Base-by-base conservation (phyloP, 1,140 invertebrate species). In the Cardiocondyla obscurior region DNA sequence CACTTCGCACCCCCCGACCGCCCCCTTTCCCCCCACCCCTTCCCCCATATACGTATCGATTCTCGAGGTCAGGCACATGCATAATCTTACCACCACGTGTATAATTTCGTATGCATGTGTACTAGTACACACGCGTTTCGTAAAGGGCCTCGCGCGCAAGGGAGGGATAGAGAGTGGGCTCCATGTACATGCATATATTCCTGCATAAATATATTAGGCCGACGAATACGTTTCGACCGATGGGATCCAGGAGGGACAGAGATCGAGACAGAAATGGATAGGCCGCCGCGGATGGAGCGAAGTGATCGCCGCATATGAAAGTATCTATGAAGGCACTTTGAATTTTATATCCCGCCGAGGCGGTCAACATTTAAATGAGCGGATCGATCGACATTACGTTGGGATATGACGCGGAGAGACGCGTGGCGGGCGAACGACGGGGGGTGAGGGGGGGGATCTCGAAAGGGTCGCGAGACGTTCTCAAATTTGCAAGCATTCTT, bases 331-430 rank as follows among this genome's bases (percentile, higher is more conserved):
- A 86, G 89, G 89, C 89, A 90, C 87, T 91, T 92, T 92, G 91
- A 91, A 92, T 91, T 92, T 92, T 88, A 90, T 87, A 92, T 92
- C 87, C 83, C 65, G 81, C 72, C 77, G 58, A 72, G 62, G 76
- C 90, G 91, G 92, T 93, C 92, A 93, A 91, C 90, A 92, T 92
- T 92, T 85, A 92, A 92, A 92, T 91, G 88, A 92, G 88, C 70
- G 72, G 91, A 90, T 90, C 90, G 91, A 91, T 90, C 90, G 89
- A 86, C 90, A 84, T 88, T 83, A 81, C 82, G 73, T 84, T 46
- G 74, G 81, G 82, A 89, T 89, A 85, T 30, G 65, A 70, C 60
- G 69, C 46, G 69, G 46, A 87, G 82, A 74, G 65, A 84, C 85
- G 84, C 79, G 77, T 81, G 65, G 60, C 55, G 57, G 58, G 60